Conservation (phyloP, 2,113 vertebrate species). For the Trichomycterus rosablanca region DNA sequence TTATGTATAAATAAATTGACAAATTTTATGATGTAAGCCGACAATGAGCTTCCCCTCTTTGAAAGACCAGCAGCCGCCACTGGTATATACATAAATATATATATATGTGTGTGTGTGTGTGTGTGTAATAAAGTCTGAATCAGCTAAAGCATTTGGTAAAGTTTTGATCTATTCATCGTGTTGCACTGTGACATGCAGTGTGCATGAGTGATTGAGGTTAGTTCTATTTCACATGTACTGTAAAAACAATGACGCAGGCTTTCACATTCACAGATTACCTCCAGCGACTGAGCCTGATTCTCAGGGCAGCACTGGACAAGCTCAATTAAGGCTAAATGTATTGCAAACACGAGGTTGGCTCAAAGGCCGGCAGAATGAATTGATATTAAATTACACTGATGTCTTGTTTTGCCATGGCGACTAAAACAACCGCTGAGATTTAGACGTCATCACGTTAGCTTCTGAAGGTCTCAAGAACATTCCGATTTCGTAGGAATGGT, state of each 20-base stretch:
- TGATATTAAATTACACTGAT: slow-evolving; percentile 50
- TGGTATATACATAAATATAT: no score
- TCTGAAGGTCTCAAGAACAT: slow-evolving; percentile 1
- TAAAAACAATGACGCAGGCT: slow-evolving; percentile 37
- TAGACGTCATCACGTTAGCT: slow-evolving; percentile 4
- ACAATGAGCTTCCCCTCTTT: no score
- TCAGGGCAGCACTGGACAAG: slow-evolving; percentile 15
- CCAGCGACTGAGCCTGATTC: slow-evolving; percentile 32
- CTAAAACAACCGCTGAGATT: slow-evolving; percentile 4
- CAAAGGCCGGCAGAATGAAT: slow-evolving; percentile 18
- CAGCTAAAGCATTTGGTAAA: slow-evolving; percentile 1
- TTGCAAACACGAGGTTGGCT: slow-evolving; percentile 50
- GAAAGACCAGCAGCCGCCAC: no score
- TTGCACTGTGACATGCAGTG: neutral
- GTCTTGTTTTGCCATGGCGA: slow-evolving; percentile 17
- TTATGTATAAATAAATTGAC: no score
- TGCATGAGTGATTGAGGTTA: slow-evolving; percentile 12
- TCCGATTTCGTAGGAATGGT: neutral
- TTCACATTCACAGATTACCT: slow-evolving; percentile 43
- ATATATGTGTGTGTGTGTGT: no score
- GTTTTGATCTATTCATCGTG: neutral
- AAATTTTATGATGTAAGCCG: no score
- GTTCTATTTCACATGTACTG: slow-evolving; percentile 33
- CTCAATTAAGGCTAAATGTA: slow-evolving; percentile 35
- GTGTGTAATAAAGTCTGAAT: neutral